Evolutionary conservation across 2,888 invertebrate genomes (phyloP).

Genomic region (Brachypterus glaber): DNA sequence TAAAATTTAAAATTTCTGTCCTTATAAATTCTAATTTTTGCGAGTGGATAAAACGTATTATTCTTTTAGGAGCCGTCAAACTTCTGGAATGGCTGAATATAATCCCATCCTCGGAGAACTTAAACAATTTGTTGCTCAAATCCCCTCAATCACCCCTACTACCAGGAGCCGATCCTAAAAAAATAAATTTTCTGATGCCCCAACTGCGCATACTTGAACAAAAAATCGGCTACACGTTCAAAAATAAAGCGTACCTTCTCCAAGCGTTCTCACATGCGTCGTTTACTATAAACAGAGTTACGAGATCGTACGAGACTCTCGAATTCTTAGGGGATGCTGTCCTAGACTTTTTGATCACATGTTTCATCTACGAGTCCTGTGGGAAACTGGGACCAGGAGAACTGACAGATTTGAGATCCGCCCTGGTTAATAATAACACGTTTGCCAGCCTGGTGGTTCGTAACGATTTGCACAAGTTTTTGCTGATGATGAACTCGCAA

Average conservation of each 20-base stretch:
- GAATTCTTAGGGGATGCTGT: conserved; percentile 91
- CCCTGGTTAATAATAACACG: conserved; percentile 92
- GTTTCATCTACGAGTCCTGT: conserved; percentile 74
- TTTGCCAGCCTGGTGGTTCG: conserved; percentile 85
- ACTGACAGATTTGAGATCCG: conserved; percentile 86
- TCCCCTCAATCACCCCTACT: conserved; percentile 38
- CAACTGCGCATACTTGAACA: conserved; percentile 45
- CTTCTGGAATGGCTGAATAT: conserved; percentile 44
- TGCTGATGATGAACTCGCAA: conserved; percentile 46
- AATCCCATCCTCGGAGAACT: conserved; percentile 32
- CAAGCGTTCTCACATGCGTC: conserved; percentile 93
- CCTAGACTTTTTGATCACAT: conserved; percentile 80
- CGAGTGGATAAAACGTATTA: too few relatives aligned
- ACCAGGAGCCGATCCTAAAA: conserved; percentile 31
- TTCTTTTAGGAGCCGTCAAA: conserved; percentile 28
- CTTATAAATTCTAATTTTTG: conserved; percentile 7
- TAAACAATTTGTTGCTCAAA: conserved; percentile 26
- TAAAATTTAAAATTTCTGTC: too few relatives aligned
- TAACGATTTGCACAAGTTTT: conserved; percentile 70
- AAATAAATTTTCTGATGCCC: conserved; percentile 42
- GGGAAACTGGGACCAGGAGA: conserved; percentile 67
- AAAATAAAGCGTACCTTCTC: conserved; percentile 68
- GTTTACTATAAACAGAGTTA: conserved; percentile 68
- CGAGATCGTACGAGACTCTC: conserved; percentile 81
- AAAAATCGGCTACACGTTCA: conserved; percentile 66